These are phyloP conservation scores for Antechinus flavipes DNA, from an alignment of 2,113 vertebrate genomes.

Conservation along the genomic window DNA sequence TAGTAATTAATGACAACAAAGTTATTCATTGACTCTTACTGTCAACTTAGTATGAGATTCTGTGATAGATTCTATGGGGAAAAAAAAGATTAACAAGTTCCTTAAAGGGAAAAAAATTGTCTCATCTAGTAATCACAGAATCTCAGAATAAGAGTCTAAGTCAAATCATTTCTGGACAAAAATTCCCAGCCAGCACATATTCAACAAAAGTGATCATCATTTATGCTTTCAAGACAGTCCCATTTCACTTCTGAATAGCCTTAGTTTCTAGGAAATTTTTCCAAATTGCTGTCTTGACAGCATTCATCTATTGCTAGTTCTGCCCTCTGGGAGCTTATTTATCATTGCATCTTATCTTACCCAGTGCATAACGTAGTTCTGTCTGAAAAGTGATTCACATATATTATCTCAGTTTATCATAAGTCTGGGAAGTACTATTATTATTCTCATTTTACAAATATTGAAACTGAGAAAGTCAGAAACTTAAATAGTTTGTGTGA, in stretches of 20 bases:
- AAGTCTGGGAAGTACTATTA: not conserved
- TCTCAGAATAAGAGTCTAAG: not conserved
- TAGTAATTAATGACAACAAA: not conserved
- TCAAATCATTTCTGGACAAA: not conserved
- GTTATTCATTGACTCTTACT: not conserved
- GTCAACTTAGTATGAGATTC: not conserved
- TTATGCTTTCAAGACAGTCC: not conserved
- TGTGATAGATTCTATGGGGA: not conserved
- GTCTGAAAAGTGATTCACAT: not conserved
- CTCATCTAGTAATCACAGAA: not conserved
- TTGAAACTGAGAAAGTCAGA: not conserved
- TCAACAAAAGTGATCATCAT: not conserved
- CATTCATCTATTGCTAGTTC: not conserved
- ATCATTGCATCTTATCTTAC: not conserved
- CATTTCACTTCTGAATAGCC: not conserved
- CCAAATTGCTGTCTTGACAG: not conserved
- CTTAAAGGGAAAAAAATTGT: not conserved
- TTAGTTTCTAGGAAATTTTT: not conserved
- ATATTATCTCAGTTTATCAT: not conserved
- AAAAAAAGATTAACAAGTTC: not conserved
- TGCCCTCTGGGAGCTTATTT: not conserved
- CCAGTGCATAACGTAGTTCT: not conserved
- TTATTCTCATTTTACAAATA: not conserved
- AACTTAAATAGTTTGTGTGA: not conserved
- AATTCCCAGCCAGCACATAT: not conserved